These are phyloP conservation scores for Drosophila gunungcola DNA, from an alignment of 1,140 invertebrate genomes.

Conservation along the genomic window DNA sequence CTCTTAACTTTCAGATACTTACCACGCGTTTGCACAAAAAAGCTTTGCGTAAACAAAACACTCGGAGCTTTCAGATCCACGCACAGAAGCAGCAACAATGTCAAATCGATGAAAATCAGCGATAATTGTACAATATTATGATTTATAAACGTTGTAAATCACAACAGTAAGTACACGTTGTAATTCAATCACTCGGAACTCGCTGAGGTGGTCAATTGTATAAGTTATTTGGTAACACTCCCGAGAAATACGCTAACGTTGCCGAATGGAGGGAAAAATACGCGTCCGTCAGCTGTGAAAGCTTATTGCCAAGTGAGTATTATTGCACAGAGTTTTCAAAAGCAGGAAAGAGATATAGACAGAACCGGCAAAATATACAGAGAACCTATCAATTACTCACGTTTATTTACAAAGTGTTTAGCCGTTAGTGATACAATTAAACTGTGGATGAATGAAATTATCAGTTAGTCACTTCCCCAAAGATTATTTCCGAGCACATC, in stretches of 20 bases:
- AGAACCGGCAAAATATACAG: conserved; percentile 16
- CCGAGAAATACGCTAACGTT: neutral
- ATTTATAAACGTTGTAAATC: conserved; percentile 33
- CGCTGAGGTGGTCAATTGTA: conserved; percentile 1
- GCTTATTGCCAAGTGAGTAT: conserved; percentile 54
- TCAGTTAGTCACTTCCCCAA: conserved; percentile 16
- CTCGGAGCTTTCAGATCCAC: conserved; percentile 45
- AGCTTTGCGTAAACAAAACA: conserved; percentile 51
- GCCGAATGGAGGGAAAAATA: conserved; percentile 48
- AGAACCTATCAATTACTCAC: conserved; percentile 22
- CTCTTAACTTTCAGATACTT: conserved; percentile 15
- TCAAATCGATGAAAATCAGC: conserved; percentile 14
- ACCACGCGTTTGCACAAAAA: conserved; percentile 53
- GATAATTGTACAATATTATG: conserved; percentile 17
- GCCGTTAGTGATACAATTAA: conserved; percentile 22
- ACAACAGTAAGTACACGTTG: neutral
- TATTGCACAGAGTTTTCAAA: conserved; percentile 3
- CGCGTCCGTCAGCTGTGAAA: conserved; percentile 69
- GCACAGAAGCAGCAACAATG: conserved; percentile 17
- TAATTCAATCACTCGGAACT: conserved; percentile 8
- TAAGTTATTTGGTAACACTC: neutral
- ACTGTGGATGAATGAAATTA: conserved; percentile 35
- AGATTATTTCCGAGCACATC: neutral
- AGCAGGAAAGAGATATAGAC: neutral
- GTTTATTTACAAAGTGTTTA: conserved; percentile 29